These are phyloP conservation scores for Protobothrops flavoviridis DNA, from an alignment of 2,113 vertebrate species.

Conservation along the genomic window DNA sequence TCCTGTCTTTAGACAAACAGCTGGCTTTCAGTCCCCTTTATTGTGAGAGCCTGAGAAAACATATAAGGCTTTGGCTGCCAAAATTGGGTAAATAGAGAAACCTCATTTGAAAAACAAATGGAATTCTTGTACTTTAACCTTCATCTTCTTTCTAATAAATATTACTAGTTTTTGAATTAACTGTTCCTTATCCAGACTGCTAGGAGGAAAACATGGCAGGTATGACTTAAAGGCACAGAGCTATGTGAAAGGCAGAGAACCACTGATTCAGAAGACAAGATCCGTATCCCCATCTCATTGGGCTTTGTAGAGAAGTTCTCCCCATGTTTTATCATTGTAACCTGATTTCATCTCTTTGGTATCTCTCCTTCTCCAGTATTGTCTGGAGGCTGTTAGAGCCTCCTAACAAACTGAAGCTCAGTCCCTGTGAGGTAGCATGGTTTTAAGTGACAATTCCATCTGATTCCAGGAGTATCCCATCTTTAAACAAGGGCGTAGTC, in stretches of 20 bases:
- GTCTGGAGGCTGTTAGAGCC: background rate
- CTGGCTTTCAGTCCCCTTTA: background rate
- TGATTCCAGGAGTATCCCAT: background rate
- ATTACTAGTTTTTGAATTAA: background rate
- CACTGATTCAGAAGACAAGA: background rate
- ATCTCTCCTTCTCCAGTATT: background rate
- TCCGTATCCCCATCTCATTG: background rate
- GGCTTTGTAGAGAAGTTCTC: background rate
- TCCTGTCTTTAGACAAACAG: background rate
- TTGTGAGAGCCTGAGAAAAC: background rate
- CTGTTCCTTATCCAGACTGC: background rate
- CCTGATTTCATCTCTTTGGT: background rate
- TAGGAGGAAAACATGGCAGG: background rate
- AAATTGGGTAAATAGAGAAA: background rate
- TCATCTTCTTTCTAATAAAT: background rate
- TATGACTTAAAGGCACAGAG: background rate
- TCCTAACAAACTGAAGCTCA: background rate
- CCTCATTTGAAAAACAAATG: background rate
- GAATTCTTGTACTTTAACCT: background rate
- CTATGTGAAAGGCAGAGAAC: background rate
- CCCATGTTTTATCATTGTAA: background rate
- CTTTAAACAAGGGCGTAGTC: background rate
- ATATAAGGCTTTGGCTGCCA: background rate
- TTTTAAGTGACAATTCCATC: background rate
- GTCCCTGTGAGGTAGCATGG: background rate